These are phyloP conservation scores for Drosophila pegasa DNA, from an alignment of 2,888 invertebrate species.

Conservation along the genomic window DNA sequence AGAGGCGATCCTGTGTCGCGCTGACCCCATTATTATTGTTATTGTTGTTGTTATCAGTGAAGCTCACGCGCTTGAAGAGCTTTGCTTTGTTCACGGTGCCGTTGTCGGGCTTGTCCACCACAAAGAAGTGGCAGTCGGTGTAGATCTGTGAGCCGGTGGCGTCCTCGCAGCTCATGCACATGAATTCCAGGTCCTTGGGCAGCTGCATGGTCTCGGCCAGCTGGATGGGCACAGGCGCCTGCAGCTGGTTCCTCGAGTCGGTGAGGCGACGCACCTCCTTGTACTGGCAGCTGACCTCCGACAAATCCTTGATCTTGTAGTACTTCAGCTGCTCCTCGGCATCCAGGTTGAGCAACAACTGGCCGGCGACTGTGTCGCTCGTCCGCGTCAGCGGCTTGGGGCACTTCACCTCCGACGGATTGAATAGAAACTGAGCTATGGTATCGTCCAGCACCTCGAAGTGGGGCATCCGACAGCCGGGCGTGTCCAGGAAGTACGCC, in stretches of 20 bases:
- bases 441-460: constrained; percentile 82
- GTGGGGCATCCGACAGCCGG: constrained; percentile 84
- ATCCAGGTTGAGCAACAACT: constrained; percentile 76
- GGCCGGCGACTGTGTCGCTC: constrained; percentile 63
- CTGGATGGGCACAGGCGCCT: constrained; percentile 53
- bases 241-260: constrained; percentile 71
- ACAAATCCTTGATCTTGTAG: constrained; percentile 75
- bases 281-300: constrained; percentile 77
- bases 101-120: constrained; percentile 80
- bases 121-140: constrained; percentile 88
- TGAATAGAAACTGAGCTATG: constrained; percentile 81
- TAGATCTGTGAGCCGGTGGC: constrained; percentile 86
- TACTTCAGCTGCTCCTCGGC: constrained; percentile 64
- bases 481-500: constrained; percentile 83
- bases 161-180: constrained; percentile 88
- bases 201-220: constrained; percentile 46
- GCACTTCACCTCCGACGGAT: constrained; percentile 75
- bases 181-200: constrained; percentile 87
- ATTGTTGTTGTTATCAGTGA: constrained; percentile 23
- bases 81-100: not conserved
- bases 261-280: constrained; percentile 72
- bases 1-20: constrained; percentile 83
- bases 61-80: constrained; percentile 23
- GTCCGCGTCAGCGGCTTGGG: constrained; percentile 72
- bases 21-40: too few relatives aligned